phyloP scores from a whole-genome alignment of 1,140 invertebrate species.

The Drosophila serrata region DNA sequence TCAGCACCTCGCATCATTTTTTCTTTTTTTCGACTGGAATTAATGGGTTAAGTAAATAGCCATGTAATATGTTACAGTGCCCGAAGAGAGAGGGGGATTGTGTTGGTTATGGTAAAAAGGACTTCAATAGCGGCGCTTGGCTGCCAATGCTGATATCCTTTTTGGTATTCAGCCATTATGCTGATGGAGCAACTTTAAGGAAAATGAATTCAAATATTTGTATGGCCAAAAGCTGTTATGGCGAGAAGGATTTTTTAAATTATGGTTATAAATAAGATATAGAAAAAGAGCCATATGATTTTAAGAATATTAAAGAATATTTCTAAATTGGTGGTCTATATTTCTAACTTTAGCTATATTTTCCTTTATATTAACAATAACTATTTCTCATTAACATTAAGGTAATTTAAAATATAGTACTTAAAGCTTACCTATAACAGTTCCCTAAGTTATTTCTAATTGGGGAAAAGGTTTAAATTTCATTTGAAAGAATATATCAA shows the following conservation, averaged over 20 bases:
- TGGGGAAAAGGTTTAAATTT: neutral
- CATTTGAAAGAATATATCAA: neutral
- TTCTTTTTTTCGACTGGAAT: slow-evolving; percentile 56
- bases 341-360: no score
- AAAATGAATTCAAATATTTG: slow-evolving; percentile 11
- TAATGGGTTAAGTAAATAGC: slow-evolving; percentile 83
- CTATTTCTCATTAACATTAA: no score
- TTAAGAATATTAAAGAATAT: neutral
- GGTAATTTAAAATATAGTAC: no score
- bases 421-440: no score
- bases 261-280: neutral
- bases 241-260: no score
- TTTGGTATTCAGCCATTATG: neutral
- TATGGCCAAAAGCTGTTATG: neutral
- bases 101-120: slow-evolving; percentile 16
- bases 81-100: neutral
- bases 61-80: slow-evolving; percentile 64
- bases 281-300: neutral
- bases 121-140: slow-evolving; percentile 14
- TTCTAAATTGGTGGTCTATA: neutral
- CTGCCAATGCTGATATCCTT: slow-evolving; percentile 30
- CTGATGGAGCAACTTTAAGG: slow-evolving; percentile 7
- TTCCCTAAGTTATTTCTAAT: no score
- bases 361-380: no score
- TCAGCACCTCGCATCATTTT: slow-evolving; percentile 59